Conservation (phyloP, 2,113 vertebrate genomes). For the Podarcis cretensis region DNA sequence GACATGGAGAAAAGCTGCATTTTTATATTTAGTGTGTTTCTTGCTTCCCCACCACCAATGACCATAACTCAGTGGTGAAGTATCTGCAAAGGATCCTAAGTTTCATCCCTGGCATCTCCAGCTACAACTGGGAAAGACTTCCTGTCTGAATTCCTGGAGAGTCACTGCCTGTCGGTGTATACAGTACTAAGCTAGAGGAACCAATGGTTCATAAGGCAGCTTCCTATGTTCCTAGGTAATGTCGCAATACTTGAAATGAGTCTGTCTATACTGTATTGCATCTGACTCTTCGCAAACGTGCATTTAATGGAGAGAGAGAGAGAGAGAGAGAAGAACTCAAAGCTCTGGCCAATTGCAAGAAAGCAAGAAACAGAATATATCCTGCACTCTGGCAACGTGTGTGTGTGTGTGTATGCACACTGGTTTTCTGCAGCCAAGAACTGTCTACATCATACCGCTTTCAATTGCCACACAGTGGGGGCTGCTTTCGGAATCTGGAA, state of each 20-base stretch:
- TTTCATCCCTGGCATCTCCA: too few species aligned
- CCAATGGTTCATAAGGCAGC: too few species aligned
- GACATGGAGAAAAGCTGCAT: background rate
- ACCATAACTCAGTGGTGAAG: too few species aligned
- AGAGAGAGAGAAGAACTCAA: slow-evolving; percentile 66
- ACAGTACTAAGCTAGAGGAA: too few species aligned
- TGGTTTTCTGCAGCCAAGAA: slow-evolving; percentile 56
- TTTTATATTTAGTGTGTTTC: background rate
- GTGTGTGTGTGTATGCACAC: slow-evolving; percentile 35
- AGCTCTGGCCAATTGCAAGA: slow-evolving; percentile 59
- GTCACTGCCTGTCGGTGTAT: too few species aligned
- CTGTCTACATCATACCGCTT: slow-evolving; percentile 68
- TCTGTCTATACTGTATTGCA: slow-evolving; percentile 23
- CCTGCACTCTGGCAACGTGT: slow-evolving; percentile 54
- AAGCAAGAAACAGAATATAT: slow-evolving; percentile 61
- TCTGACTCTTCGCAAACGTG: slow-evolving; percentile 43
- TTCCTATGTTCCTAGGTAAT: too few species aligned
- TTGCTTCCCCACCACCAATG: too few species aligned
- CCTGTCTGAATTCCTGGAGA: too few species aligned
- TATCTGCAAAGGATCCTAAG: too few species aligned
- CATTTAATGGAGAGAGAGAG: slow-evolving; percentile 56
- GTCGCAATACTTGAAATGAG: slow-evolving; percentile 38
- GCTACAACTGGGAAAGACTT: too few species aligned
- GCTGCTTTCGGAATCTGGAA: slow-evolving; percentile 63
- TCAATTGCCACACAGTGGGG: slow-evolving; percentile 65